Evolutionary conservation across 2,113 vertebrate species (phyloP).

Genomic region (Athene cunicularia): DNA sequence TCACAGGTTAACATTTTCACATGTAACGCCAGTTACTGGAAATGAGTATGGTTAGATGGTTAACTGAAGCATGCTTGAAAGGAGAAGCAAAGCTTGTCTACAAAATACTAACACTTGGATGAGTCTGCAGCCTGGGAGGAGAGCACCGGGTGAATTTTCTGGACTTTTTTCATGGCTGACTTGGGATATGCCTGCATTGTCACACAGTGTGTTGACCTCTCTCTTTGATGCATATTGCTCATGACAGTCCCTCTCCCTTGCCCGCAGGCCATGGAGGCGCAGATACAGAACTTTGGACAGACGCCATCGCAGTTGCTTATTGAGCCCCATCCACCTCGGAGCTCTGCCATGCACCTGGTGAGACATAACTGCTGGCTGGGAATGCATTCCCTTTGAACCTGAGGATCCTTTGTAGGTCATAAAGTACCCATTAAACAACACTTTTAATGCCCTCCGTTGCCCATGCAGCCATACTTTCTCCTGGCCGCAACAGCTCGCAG

Average conservation of each 20-base stretch:
- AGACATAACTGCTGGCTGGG: conserved; percentile 77
- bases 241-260: conserved; percentile 86
- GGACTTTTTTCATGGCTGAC: conserved; percentile 88
- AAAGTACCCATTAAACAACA: conserved; percentile 38
- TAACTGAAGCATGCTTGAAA: conserved; percentile 94
- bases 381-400: conserved; percentile 58
- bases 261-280: conserved; percentile 95
- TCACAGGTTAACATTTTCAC: conserved; percentile 88
- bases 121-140: conserved; percentile 88
- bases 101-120: conserved; percentile 94
- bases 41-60: conserved; percentile 86
- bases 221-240: conserved; percentile 89
- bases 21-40: conserved; percentile 75
- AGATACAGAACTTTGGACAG: conserved; percentile 99
- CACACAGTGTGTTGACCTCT: conserved; percentile 90
- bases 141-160: conserved; percentile 81
- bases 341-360: conserved; percentile 99
- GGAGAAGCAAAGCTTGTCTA: conserved; percentile 93
- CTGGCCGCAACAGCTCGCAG: not conserved
- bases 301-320: conserved; percentile 99
- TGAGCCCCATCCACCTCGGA: conserved; percentile 98
- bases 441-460: not conserved
- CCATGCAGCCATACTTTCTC: not conserved
- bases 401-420: conserved; percentile 11
- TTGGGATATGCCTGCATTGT: conserved; percentile 93